Conservation (phyloP, 2,888 invertebrate genomes). For the Hypolimnas misippus region DNA sequence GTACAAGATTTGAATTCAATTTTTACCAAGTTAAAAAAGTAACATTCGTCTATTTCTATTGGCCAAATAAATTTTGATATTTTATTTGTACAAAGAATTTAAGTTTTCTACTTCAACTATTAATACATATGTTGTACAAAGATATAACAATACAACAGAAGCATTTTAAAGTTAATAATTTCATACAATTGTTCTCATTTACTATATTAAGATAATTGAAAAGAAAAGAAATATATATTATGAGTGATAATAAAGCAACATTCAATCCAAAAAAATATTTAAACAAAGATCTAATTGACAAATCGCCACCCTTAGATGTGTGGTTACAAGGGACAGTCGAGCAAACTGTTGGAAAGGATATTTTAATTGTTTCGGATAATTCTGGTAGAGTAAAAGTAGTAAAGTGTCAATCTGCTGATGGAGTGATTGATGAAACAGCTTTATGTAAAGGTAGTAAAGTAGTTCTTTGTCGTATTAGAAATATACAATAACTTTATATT, state of each 20-base stretch:
- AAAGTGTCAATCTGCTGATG: conserved; percentile 71
- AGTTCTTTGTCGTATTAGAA: too few species aligned
- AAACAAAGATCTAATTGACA: conserved; percentile 63
- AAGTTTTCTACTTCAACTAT: too few species aligned
- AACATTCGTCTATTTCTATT: too few species aligned
- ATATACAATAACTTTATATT: too few species aligned
- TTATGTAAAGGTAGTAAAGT: conserved; percentile 68
- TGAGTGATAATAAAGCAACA: neutral
- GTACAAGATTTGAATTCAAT: too few species aligned
- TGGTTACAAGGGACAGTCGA: conserved; percentile 80
- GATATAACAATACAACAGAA: too few species aligned
- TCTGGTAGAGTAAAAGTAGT: conserved; percentile 72
- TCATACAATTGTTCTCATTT: neutral
- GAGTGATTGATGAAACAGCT: conserved; percentile 65
- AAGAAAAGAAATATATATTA: neutral
- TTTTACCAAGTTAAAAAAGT: too few species aligned
- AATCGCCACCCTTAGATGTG: conserved; percentile 65
- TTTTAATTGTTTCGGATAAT: conserved; percentile 71
- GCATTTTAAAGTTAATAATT: neutral
- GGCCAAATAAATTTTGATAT: too few species aligned
- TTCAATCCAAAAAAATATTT: conserved; percentile 65
- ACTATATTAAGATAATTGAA: too few species aligned
- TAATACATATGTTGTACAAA: too few species aligned
- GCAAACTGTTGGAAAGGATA: conserved; percentile 71
- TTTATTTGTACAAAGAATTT: too few species aligned